Evolutionary conservation across 2,113 vertebrate genomes (phyloP).

Genomic region (Theristicus caerulescens): DNA sequence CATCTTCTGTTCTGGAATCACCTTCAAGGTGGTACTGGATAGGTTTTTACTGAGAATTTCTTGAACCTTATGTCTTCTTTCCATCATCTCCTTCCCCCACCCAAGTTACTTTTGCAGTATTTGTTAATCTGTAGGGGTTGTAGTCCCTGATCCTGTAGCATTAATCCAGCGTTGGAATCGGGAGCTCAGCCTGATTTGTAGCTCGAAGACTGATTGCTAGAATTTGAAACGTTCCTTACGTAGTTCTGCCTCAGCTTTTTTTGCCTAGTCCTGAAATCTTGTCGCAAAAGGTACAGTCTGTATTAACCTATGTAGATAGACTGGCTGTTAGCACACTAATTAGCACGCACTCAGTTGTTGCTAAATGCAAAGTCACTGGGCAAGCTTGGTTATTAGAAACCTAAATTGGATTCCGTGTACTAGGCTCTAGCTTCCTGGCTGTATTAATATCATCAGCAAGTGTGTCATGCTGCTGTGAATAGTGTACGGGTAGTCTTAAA

Average conservation of each 20-base stretch:
- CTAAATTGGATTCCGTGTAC: neutral
- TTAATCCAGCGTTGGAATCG: neutral
- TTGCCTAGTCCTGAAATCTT: neutral
- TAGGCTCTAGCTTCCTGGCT: neutral
- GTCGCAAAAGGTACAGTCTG: neutral
- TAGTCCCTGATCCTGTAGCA: neutral
- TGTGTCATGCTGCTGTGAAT: neutral
- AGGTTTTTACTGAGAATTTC: neutral
- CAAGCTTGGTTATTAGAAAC: constrained; percentile 30
- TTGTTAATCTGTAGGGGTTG: neutral
- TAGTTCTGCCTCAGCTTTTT: neutral
- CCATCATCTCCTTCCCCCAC: neutral
- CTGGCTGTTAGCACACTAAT: neutral
- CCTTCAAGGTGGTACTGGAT: neutral
- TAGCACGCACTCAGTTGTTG: neutral
- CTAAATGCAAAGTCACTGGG: neutral
- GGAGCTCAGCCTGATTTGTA: neutral
- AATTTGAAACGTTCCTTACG: neutral
- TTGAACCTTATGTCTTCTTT: neutral
- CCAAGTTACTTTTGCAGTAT: neutral
- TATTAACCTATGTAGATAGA: neutral
- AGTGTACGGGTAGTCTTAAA: neutral
- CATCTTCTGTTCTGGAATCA: neutral
- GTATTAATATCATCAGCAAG: neutral
- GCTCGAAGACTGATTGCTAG: neutral